Percentiles rank a stretch among this genome's conserved stretches.
These are phyloP conservation scores for Pseudachorutes palmiensis DNA, from an alignment of 1,140 invertebrate genomes.

Conservation along the genomic window DNA sequence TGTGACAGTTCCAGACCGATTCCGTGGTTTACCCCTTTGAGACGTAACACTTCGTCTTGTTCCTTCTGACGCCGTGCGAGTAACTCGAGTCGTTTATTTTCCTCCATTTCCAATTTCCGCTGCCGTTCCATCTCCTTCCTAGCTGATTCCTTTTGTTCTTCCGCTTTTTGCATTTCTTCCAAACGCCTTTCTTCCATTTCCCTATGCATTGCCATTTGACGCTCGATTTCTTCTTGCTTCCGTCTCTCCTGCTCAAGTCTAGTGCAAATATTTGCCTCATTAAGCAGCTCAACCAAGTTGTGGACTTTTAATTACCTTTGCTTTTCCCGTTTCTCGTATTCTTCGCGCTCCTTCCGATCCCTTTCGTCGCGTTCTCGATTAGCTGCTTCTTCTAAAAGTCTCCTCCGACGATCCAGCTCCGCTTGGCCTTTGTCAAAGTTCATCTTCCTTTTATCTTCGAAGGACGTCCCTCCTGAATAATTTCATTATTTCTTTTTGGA, in stretches of 20 bases:
- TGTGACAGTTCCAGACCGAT: slow-evolving; percentile 71
- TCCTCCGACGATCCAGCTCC: slow-evolving; percentile 83
- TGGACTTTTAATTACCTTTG: slow-evolving; percentile 47
- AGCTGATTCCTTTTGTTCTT: slow-evolving; percentile 71
- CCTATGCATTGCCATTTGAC: slow-evolving; percentile 70
- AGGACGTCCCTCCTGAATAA: slow-evolving; percentile 53
- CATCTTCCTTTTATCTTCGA: slow-evolving; percentile 93
- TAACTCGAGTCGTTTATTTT: slow-evolving; percentile 76
- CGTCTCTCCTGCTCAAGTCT: slow-evolving; percentile 56
- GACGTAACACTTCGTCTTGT: slow-evolving; percentile 74
- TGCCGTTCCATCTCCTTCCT: slow-evolving; percentile 88
- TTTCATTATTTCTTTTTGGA: too few species aligned
- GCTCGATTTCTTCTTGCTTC: slow-evolving; percentile 60
- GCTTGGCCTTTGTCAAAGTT: slow-evolving; percentile 98
- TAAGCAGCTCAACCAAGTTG: slow-evolving; percentile 1
- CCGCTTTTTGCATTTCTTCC: slow-evolving; percentile 60
- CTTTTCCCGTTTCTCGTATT: slow-evolving; percentile 75
- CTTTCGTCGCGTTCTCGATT: slow-evolving; percentile 82
- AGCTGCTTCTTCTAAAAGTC: slow-evolving; percentile 75
- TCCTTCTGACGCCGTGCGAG: slow-evolving; percentile 75
- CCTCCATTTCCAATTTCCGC: slow-evolving; percentile 85
- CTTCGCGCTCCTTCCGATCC: slow-evolving; percentile 83
- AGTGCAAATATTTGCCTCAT: slow-evolving; percentile 6
- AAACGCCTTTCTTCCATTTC: slow-evolving; percentile 65
- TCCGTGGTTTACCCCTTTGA: slow-evolving; percentile 83